Conservation (phyloP, 1,140 invertebrate genomes). For the Aphelinus certus region DNA sequence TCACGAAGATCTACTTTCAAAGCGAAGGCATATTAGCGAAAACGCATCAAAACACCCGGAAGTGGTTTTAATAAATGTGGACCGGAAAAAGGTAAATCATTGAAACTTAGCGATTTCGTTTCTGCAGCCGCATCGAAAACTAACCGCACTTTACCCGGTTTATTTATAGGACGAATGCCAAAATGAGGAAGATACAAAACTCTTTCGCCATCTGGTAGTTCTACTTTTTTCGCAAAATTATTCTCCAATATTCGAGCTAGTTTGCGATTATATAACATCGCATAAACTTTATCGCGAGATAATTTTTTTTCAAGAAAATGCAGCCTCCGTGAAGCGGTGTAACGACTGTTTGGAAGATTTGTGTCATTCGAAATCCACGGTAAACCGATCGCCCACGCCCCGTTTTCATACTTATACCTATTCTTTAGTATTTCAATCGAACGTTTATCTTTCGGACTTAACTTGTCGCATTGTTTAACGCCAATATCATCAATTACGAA, state of each 20-base stretch:
- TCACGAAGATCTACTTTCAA: background rate
- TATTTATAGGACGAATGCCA: background rate
- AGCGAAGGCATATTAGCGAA: background rate
- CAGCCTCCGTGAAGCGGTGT: background rate
- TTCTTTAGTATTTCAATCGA: too few relatives aligned
- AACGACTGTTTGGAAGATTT: background rate
- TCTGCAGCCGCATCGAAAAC: background rate
- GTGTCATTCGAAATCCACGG: too few relatives aligned
- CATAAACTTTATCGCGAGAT: background rate
- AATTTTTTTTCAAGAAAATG: background rate
- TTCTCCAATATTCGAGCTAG: background rate
- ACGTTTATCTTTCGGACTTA: too few relatives aligned
- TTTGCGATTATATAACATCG: background rate
- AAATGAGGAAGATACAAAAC: background rate
- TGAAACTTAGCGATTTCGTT: background rate
- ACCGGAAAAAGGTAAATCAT: background rate
- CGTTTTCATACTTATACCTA: too few relatives aligned
- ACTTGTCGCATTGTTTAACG: conserved; percentile 3
- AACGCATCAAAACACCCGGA: background rate
- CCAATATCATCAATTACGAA: background rate
- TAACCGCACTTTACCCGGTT: background rate
- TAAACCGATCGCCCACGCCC: too few relatives aligned
- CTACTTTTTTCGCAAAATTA: background rate
- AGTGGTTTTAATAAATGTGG: background rate
- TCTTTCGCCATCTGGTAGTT: background rate